Conservation (phyloP, 2,113 vertebrate species). For the Raja brachyura region DNA sequence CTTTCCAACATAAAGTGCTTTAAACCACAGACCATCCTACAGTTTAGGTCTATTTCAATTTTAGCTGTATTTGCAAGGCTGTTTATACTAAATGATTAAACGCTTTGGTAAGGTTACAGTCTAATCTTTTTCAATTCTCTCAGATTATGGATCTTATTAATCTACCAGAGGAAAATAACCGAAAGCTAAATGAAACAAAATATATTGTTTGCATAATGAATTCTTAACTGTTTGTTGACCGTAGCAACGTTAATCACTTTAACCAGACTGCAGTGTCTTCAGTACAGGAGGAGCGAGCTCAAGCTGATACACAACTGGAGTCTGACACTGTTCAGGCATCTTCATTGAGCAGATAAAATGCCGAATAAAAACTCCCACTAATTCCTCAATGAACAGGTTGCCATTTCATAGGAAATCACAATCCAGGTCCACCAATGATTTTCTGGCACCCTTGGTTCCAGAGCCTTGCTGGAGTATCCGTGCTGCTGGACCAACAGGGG, state of each 20-base stretch:
- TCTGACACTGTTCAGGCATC: neutral
- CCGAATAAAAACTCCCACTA: neutral
- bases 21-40: neutral
- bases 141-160: neutral
- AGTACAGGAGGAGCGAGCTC: neutral
- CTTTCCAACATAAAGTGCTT: neutral
- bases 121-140: conserved; percentile 23
- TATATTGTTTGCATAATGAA: neutral
- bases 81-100: conserved; percentile 20
- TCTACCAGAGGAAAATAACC: neutral
- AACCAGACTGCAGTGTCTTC: neutral
- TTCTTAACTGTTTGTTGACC: conserved; percentile 4
- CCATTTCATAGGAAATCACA: no score
- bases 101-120: conserved; percentile 9
- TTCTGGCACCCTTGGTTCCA: no score
- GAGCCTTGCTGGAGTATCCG: no score
- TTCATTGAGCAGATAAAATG: neutral
- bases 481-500: no score
- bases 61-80: neutral
- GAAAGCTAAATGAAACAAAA: neutral
- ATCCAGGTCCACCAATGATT: no score
- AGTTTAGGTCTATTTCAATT: neutral
- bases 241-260: neutral
- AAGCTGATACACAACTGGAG: neutral
- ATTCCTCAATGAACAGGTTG: neutral